A percentile compares a stretch with the other conserved stretches of the same genome.
These are phyloP conservation scores for Cephus spinipes DNA, from an alignment of 2,888 invertebrate genomes.

Conservation along the genomic window DNA sequence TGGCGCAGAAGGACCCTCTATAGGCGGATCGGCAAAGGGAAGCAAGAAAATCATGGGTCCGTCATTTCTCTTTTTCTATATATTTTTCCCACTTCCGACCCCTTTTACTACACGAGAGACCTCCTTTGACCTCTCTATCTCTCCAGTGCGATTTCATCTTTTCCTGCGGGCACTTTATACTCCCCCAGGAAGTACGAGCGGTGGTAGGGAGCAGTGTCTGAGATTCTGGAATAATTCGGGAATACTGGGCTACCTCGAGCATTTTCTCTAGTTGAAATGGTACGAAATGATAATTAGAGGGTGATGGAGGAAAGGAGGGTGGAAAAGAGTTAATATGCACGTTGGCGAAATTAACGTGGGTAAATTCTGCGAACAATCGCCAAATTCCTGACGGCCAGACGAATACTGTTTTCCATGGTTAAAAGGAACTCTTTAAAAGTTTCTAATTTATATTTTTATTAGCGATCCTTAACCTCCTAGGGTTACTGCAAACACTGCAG, in stretches of 20 bases:
- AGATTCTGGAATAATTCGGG: too few relatives aligned
- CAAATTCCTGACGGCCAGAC: too few relatives aligned
- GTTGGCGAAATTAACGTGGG: too few relatives aligned
- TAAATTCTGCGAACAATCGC: too few relatives aligned
- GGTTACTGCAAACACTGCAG: constrained; percentile 1
- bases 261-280: background rate
- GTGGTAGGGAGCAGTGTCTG: too few relatives aligned
- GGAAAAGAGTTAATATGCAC: constrained; percentile 25
- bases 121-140: constrained; percentile 1
- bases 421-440: too few relatives aligned
- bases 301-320: background rate
- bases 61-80: background rate
- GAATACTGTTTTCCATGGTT: too few relatives aligned
- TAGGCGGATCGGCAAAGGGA: background rate
- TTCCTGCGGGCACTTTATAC: background rate
- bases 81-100: too few relatives aligned
- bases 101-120: background rate
- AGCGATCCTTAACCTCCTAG: background rate
- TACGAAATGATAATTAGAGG: constrained; percentile 4
- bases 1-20: background rate
- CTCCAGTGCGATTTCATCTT: background rate
- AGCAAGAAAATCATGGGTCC: background rate
- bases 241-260: background rate
- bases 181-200: too few relatives aligned
- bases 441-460: constrained; percentile 2